These are phyloP conservation scores for Penelope pileata DNA, from an alignment of 2,113 vertebrate species.

Conservation along the genomic window DNA sequence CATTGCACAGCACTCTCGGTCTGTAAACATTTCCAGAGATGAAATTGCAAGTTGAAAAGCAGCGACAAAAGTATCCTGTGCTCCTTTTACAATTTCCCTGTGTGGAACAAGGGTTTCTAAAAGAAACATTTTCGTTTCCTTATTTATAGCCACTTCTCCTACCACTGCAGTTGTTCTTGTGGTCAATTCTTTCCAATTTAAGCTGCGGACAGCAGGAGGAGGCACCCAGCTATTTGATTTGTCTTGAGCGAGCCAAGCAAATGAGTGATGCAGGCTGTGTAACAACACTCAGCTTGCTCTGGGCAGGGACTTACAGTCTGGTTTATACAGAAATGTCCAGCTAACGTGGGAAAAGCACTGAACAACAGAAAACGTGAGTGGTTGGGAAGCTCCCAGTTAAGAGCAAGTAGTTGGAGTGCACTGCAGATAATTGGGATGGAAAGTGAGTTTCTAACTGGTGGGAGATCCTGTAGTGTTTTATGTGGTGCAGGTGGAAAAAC, in stretches of 20 bases:
- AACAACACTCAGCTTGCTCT: background rate
- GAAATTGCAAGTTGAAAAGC: slow-evolving; percentile 46
- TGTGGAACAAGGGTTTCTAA: slow-evolving; percentile 29
- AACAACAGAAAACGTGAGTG: background rate
- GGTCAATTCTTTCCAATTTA: slow-evolving; percentile 55
- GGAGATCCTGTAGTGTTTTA: background rate
- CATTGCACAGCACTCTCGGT: background rate
- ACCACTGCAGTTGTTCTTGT: background rate
- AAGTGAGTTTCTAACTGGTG: background rate
- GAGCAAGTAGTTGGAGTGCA: background rate
- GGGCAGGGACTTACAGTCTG: background rate
- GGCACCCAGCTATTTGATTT: slow-evolving; percentile 14
- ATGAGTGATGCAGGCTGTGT: background rate
- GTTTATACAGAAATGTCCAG: background rate
- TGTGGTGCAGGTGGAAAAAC: background rate
- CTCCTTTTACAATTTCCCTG: slow-evolving; percentile 2
- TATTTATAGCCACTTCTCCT: slow-evolving; percentile 43
- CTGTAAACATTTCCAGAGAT: background rate
- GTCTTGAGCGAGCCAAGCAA: background rate
- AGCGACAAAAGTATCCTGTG: slow-evolving; percentile 35
- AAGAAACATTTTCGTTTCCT: slow-evolving; percentile 17
- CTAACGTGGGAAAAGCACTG: background rate
- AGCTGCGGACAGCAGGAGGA: slow-evolving; percentile 8
- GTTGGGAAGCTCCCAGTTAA: background rate
- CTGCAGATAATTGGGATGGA: background rate